Evolutionary conservation across 1,140 invertebrate genomes (phyloP), one percentile per base, ranked within the genome.

Genomic region (Spodoptera frugiperda): DNA sequence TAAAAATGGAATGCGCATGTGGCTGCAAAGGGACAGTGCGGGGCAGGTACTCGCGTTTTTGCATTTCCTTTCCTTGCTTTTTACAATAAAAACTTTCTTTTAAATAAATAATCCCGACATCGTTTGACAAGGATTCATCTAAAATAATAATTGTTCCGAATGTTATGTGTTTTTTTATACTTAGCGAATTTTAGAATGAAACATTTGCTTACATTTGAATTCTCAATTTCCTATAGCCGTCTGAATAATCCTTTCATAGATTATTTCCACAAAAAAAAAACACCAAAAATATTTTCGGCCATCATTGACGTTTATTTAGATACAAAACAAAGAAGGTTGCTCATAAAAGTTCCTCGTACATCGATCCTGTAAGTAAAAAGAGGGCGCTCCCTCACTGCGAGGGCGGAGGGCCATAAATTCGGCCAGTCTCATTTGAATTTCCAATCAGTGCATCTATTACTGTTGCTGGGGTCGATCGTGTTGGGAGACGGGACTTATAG

Each of bases 11-110:
- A 87, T 86, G 85, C 84, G 87, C 88, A 91, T 93, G 87, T 89
- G 89, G 79, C 86, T 87, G 89, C 81, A 84, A 88, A 88, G 90
- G 90, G 91, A 90, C 90, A 89, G 82, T 86, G 83, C 78, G 85
- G 84, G 84, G 87, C 83, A 88, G 82, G 83, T 88, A 90, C 86
- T 81, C 79, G 82, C 84, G 89, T 93, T 93, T 93, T 93, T 93
- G 92, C 90, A 93, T 93, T 93, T 93, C 92, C 92, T 93, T 87
- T 91, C 89, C 87, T 77, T 63, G 81, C 89, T 93, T 93, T 93
- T 93, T 93, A 91, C 89, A 92, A 91, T 92, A 92, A 92, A 92
- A 92, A 93, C 92, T 93, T 93, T 93, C 92, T 93, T 93, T 92
- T 93, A 93, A 92, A 93, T 93, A 92, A 93, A 93, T 93, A 93